Base-by-base conservation (phyloP, 2,797 vertebrate genomes). In the Acanthurus lineatus region DNA sequence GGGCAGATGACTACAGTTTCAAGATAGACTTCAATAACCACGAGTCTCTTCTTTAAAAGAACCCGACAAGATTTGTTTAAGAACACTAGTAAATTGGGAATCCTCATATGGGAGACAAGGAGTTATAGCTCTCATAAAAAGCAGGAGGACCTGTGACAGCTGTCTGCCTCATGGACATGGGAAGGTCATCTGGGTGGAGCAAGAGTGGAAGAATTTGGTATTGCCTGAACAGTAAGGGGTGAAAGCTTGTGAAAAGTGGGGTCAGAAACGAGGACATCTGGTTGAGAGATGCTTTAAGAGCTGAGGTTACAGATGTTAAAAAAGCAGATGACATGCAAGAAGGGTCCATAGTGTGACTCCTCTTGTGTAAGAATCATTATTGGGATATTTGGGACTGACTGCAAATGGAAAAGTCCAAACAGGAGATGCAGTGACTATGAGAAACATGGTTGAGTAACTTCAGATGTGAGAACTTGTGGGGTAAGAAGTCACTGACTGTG, bases 81-180 rank as follows among this genome's bases (percentile, higher is more conserved):
- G 19, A 74, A 49, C 25, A 17, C 45, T 2, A 6, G 16, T 19
- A 49, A 48, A 44, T 75, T 58, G 67, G 62, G 71, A 52, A 47
- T 69, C 32, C 60, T 76, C 53, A 48, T 70, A 35, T 76, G 69
- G 54, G 17, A 61, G 63, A 49, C 0, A 7, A 66, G 19, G 48
- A 74, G 53, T 73, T 22, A 47, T 11, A 7, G 63, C 60, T 66
- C 48, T 59, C 61, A 73, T 59, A 35, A 52, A 72, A 57, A 56
- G 54, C 58, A 82, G 67, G 45, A 19, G 64, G 58, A 22, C 14
- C 35, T 48, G 67, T 61, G 68, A 72, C 73, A 78, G 83, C 82
- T 83, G 81, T 73, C 70, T 54, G 69, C 22, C 71, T 75, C 79
- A 71, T 61, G 66, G 84, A 79, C 69, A 66, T 52, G 64, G 15